Evolutionary conservation across 2,888 invertebrate genomes (phyloP).

Genomic region (Slavum lentiscoides): DNA sequence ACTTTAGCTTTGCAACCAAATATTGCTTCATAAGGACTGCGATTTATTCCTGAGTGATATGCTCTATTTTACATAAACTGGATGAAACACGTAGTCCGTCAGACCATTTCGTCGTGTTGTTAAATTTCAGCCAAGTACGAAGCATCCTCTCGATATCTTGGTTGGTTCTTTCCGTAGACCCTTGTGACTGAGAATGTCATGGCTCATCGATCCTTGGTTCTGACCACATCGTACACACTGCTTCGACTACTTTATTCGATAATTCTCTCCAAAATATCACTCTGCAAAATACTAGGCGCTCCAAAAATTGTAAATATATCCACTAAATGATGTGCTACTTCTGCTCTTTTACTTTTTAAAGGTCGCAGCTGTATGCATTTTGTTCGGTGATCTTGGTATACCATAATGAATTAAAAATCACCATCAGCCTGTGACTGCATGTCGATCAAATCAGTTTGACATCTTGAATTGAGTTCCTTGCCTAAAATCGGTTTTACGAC

Average conservation of each 20-base stretch:
- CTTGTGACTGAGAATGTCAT: conserved; percentile 58
- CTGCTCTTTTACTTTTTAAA: conserved; percentile 57
- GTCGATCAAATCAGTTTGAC: conserved; percentile 58
- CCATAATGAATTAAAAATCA: conserved; percentile 58
- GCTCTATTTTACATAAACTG: conserved; percentile 60
- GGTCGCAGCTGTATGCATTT: conserved; percentile 58
- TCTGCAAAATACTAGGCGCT: conserved; percentile 55
- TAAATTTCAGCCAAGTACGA: conserved; percentile 28
- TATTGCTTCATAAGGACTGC: conserved; percentile 58
- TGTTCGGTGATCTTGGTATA: conserved; percentile 59
- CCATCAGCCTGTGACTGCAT: conserved; percentile 58
- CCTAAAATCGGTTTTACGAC: conserved; percentile 18
- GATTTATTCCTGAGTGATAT: conserved; percentile 58
- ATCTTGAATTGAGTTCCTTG: conserved; percentile 55
- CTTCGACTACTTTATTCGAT: conserved; percentile 56
- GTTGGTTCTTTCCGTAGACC: conserved; percentile 54
- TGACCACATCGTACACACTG: conserved; percentile 57
- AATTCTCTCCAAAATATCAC: conserved; percentile 57
- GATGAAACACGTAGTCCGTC: conserved; percentile 59
- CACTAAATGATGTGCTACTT: conserved; percentile 57
- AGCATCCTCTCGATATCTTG: conserved; percentile 43
- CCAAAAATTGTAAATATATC: conserved; percentile 55
- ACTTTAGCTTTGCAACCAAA: neutral
- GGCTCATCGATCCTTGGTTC: conserved; percentile 59
- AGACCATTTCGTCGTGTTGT: conserved; percentile 59